Conservation (phyloP, 2,113 vertebrate genomes). For the Dermatemys mawii region DNA sequence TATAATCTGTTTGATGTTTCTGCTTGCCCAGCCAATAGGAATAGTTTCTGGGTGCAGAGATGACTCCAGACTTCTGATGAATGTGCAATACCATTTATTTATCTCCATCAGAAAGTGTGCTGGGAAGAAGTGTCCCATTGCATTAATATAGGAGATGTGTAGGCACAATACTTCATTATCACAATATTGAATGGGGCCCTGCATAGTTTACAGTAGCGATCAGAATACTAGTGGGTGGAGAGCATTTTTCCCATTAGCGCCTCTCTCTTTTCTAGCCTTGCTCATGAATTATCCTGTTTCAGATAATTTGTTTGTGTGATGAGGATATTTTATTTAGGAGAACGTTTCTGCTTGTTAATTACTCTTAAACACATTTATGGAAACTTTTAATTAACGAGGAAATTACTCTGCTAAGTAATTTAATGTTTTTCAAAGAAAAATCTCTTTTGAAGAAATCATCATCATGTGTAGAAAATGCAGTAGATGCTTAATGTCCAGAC, state of each 20-base stretch:
- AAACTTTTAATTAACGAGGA: neutral
- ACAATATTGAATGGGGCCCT: neutral
- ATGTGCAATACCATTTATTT: neutral
- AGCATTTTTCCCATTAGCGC: neutral
- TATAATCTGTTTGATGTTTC: accelerated
- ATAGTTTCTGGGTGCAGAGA: neutral
- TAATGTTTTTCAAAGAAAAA: neutral
- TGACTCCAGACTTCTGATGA: neutral
- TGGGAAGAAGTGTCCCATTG: neutral
- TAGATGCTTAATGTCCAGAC: neutral
- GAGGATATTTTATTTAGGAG: neutral
- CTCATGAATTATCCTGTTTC: neutral
- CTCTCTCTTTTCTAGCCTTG: neutral
- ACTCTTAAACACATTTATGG: neutral
- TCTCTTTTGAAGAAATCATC: neutral
- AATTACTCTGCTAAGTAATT: neutral
- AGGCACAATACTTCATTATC: neutral
- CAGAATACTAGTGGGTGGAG: neutral
- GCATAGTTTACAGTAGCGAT: neutral
- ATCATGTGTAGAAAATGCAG: neutral
- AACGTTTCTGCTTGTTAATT: neutral
- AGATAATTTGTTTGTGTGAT: neutral
- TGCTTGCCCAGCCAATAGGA: neutral
- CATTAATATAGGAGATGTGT: neutral
- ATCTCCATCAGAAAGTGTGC: neutral